These are phyloP conservation scores for Ariolimax columbianus DNA, from an alignment of 2,888 invertebrate genomes.

Conservation along the genomic window DNA sequence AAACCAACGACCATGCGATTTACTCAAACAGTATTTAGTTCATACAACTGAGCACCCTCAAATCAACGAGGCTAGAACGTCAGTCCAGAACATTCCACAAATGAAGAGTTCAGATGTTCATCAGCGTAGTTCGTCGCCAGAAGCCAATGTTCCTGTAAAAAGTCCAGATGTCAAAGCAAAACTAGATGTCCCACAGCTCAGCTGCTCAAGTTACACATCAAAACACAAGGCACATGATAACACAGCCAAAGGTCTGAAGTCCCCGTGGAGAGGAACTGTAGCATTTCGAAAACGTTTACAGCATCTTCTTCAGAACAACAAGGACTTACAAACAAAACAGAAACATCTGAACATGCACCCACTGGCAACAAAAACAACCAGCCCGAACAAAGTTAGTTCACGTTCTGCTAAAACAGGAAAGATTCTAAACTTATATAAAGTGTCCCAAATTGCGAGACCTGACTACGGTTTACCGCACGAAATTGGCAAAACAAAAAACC, in stretches of 20 bases:
- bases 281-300: slow-evolving; percentile 29
- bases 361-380: neutral
- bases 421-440: neutral
- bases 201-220: slow-evolving; percentile 18
- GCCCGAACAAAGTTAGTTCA: neutral
- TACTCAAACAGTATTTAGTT: neutral
- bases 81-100: neutral
- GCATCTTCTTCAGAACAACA: slow-evolving; percentile 28
- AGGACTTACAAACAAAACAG: slow-evolving; percentile 6
- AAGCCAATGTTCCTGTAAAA: neutral
- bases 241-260: neutral
- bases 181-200: too few relatives aligned
- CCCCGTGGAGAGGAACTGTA: slow-evolving; percentile 5
- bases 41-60: slow-evolving; percentile 3
- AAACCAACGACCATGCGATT: neutral
- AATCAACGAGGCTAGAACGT: neutral
- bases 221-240: slow-evolving; percentile 15
- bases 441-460: neutral
- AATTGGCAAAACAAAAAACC: neutral
- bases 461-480: neutral
- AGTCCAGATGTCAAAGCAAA: neutral
- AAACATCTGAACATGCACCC: neutral
- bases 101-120: neutral
- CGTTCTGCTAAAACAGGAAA: neutral
- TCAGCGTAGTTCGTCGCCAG: neutral